Evolutionary conservation across 2,113 vertebrate genomes (phyloP).

Genomic region (Peromyscus californicus): DNA sequence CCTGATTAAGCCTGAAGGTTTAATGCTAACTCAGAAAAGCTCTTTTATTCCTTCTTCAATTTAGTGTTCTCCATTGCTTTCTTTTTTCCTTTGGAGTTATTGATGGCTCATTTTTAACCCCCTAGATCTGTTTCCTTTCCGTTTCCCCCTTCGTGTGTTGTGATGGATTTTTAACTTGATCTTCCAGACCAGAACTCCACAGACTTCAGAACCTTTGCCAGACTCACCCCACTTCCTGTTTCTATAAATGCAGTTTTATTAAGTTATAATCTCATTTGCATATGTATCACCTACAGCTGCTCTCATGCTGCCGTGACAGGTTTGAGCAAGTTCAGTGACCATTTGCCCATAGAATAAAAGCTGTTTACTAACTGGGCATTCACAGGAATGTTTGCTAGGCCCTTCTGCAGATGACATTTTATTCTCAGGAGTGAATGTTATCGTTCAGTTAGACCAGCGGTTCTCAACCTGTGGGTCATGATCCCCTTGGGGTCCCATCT

Average conservation of each 20-base stretch:
- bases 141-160: not conserved
- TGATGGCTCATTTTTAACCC: not conserved
- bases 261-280: not conserved
- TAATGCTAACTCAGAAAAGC: not conserved
- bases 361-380: not conserved
- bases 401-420: conserved; percentile 9
- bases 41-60: conserved; percentile 29
- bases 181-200: conserved; percentile 8
- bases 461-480: not conserved
- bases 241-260: conserved; percentile 59
- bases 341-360: not conserved
- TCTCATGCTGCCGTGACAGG: not conserved
- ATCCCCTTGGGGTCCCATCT: not conserved
- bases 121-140: conserved; percentile 30
- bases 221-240: not conserved
- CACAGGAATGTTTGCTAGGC: not conserved
- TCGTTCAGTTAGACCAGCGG: not conserved
- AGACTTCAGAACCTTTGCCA: conserved; percentile 19
- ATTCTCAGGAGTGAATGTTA: not conserved
- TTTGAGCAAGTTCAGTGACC: not conserved
- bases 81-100: not conserved
- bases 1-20: not conserved
- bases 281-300: not conserved
- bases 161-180: conserved; percentile 45
- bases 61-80: not conserved